A percentile compares a stretch with the other conserved stretches of the same genome.
Evolutionary conservation across 1,140 invertebrate genomes (phyloP).

Genomic region (Spodoptera frugiperda): DNA sequence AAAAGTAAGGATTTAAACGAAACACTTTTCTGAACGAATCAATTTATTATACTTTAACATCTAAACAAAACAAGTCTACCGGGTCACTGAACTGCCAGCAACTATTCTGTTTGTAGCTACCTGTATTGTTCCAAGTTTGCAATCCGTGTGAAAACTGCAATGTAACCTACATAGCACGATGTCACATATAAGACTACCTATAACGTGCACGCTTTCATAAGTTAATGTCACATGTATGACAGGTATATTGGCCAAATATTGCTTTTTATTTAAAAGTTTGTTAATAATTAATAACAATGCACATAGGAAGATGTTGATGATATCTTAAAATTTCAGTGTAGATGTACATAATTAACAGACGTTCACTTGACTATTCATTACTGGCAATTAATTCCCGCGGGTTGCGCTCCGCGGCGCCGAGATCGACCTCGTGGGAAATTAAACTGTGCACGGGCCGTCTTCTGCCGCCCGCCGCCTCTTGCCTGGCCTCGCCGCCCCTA

Average conservation of each 20-base stretch:
- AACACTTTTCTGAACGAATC: constrained; percentile 18
- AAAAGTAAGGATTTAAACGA: no score
- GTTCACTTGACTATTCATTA: constrained; percentile 86
- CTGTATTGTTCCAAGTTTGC: constrained; percentile 76
- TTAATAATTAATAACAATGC: no score
- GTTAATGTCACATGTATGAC: not conserved
- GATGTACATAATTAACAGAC: constrained; percentile 83
- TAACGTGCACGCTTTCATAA: not conserved
- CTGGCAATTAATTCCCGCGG: constrained; percentile 86
- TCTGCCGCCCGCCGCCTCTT: constrained; percentile 68
- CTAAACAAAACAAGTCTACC: constrained; percentile 49
- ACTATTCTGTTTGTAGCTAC: constrained; percentile 72
- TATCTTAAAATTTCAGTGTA: constrained; percentile 68
- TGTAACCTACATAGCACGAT: constrained; percentile 55
- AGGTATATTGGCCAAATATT: no score
- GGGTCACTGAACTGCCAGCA: constrained; percentile 72
- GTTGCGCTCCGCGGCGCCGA: constrained; percentile 82
- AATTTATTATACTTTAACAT: constrained; percentile 30
- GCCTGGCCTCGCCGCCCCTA: constrained; percentile 66
- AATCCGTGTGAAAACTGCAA: constrained; percentile 77
- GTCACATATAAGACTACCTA: constrained; percentile 44
- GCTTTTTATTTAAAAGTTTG: no score
- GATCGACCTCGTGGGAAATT: constrained; percentile 86
- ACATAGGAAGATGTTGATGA: constrained; percentile 33
- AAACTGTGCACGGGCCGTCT: constrained; percentile 84